Evolutionary conservation across 2,888 invertebrate genomes (phyloP).

Genomic region (Tortricodes alternella): DNA sequence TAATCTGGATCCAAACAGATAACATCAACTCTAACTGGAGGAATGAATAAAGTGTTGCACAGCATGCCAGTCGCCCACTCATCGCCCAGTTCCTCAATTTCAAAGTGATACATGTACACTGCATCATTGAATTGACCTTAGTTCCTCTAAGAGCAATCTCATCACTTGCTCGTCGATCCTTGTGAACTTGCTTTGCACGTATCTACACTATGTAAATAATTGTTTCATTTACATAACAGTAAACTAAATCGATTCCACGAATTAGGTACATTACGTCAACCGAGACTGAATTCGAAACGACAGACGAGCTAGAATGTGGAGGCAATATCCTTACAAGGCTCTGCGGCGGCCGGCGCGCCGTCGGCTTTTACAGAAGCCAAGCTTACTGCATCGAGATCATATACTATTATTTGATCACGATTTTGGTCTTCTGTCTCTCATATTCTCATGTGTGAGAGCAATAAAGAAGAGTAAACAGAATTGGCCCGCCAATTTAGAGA

Average conservation of each 20-base stretch:
- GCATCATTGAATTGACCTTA: constrained; percentile 67
- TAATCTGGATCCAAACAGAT: constrained; percentile 49
- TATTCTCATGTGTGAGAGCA: constrained; percentile 51
- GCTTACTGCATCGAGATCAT: not conserved
- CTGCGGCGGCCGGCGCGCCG: constrained; percentile 13
- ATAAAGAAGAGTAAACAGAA: constrained; percentile 64
- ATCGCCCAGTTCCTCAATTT: constrained; percentile 61
- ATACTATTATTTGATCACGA: constrained; percentile 30
- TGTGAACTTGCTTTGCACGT: constrained; percentile 10
- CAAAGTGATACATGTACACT: constrained; percentile 60
- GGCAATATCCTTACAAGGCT: constrained; percentile 23
- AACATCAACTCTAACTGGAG: constrained; percentile 55
- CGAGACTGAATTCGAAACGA: constrained; percentile 7
- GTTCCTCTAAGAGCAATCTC: constrained; percentile 43
- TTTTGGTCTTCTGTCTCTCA: constrained; percentile 41
- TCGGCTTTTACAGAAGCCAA: constrained; percentile 16
- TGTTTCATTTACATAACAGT: constrained; percentile 23
- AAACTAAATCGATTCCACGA: constrained; percentile 24
- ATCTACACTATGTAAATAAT: not conserved
- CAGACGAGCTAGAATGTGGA: constrained; percentile 20
- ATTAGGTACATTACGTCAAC: constrained; percentile 23
- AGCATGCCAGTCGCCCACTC: constrained; percentile 63
- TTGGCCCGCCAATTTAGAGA: constrained; percentile 59
- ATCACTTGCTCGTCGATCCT: constrained; percentile 1
- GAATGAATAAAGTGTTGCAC: constrained; percentile 59